Evolutionary conservation across 2,888 invertebrate species (phyloP).

Genomic region (Sepiola atlantica): DNA sequence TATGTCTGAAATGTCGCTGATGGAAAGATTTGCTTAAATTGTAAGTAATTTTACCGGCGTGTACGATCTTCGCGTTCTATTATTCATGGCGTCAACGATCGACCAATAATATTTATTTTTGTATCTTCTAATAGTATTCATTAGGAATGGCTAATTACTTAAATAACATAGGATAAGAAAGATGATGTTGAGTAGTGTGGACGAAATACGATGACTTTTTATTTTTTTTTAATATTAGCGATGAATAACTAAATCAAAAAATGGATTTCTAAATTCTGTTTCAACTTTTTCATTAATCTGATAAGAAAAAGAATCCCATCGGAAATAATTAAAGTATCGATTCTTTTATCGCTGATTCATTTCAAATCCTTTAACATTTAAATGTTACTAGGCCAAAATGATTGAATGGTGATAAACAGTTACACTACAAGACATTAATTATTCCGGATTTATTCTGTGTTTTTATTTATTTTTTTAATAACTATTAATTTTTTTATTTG

Average conservation of each 20-base stretch:
- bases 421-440: too few relatives aligned
- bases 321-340: background rate
- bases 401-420: background rate
- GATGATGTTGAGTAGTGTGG: background rate
- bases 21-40: background rate
- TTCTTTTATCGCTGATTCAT: background rate
- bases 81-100: background rate
- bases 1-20: background rate
- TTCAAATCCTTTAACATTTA: background rate
- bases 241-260: too few relatives aligned
- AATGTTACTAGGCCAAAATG: background rate
- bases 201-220: background rate
- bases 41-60: background rate
- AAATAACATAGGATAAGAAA: background rate
- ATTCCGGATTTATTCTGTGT: too few relatives aligned
- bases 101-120: background rate
- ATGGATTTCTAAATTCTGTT: too few relatives aligned
- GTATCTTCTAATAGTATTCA: background rate
- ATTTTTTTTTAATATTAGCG: too few relatives aligned
- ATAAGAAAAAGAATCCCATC: too few relatives aligned
- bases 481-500: too few relatives aligned
- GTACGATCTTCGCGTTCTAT: background rate
- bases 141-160: background rate
- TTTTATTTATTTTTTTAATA: too few relatives aligned
- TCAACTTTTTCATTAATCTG: too few relatives aligned